Conservation (phyloP, 2,113 vertebrate genomes). For the Orcinus orca region DNA sequence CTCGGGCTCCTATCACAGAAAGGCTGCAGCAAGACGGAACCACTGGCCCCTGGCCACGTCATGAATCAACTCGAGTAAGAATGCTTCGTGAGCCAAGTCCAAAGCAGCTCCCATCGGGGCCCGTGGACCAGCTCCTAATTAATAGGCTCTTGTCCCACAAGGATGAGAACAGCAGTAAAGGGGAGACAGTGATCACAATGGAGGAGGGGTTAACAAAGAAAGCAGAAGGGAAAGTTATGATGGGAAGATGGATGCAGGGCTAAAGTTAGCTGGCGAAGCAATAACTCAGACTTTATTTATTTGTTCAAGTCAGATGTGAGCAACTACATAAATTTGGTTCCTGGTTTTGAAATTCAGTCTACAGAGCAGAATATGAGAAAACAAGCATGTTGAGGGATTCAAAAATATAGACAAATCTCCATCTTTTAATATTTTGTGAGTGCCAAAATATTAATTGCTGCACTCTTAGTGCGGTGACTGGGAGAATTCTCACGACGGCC, state of each 20-base stretch:
- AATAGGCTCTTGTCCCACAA: constrained; percentile 32
- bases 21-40: background rate
- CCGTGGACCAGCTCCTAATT: constrained; percentile 43
- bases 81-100: background rate
- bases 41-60: constrained; percentile 5
- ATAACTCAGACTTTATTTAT: constrained; percentile 35
- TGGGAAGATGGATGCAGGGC: background rate
- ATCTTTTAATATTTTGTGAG: background rate
- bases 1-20: background rate
- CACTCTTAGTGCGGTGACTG: background rate
- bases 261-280: background rate
- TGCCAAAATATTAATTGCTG: background rate
- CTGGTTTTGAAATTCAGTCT: background rate
- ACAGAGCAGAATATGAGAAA: background rate
- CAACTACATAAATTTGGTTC: constrained; percentile 18
- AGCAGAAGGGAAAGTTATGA: constrained; percentile 12
- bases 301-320: constrained; percentile 42
- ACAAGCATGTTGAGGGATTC: background rate
- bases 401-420: background rate
- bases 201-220: background rate
- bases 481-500: background rate
- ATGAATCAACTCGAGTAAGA: constrained; percentile 49
- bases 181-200: background rate
- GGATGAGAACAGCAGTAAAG: background rate
- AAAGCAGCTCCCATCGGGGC: constrained; percentile 19